These are phyloP conservation scores for Drosophila conformis DNA, from an alignment of 2,888 invertebrate species.

Conservation along the genomic window DNA sequence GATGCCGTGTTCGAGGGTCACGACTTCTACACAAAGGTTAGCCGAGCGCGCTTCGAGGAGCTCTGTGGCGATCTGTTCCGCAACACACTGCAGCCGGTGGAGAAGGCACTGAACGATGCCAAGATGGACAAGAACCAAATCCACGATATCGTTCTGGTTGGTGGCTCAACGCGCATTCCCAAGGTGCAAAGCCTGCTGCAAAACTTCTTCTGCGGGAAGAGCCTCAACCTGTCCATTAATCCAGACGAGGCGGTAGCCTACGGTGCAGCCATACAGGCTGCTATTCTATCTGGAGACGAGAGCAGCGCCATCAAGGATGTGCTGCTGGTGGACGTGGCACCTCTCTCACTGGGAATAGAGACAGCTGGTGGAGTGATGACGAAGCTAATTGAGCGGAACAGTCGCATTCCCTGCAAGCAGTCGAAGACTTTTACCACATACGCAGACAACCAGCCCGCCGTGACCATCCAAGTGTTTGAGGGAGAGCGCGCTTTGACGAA, in stretches of 20 bases:
- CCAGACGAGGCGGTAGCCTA: constrained; percentile 93
- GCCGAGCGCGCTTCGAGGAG: constrained; percentile 91
- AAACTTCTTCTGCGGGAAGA: constrained; percentile 91
- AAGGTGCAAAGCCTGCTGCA: constrained; percentile 91
- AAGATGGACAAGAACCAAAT: constrained; percentile 91
- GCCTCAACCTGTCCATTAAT: constrained; percentile 91
- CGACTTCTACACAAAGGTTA: constrained; percentile 90
- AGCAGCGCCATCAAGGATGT: constrained; percentile 91
- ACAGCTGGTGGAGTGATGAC: constrained; percentile 94
- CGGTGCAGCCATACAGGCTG: constrained; percentile 91
- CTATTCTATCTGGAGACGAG: constrained; percentile 88
- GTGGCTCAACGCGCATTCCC: constrained; percentile 92
- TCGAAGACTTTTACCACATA: constrained; percentile 92
- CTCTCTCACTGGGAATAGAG: constrained; percentile 91
- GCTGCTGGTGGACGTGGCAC: constrained; percentile 89
- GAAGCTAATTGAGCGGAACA: constrained; percentile 90
- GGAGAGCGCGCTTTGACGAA: constrained; percentile 95
- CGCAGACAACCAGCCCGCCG: constrained; percentile 92
- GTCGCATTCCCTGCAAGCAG: constrained; percentile 90
- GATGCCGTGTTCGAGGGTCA: constrained; percentile 91
- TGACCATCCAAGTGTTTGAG: constrained; percentile 90
- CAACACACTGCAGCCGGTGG: constrained; percentile 90
- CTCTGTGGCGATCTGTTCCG: constrained; percentile 90
- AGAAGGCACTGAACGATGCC: constrained; percentile 91
- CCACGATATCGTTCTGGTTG: constrained; percentile 92